These are phyloP conservation scores for Montipora efflorescens DNA, from an alignment of 64 coral and sea anemone species.

Conservation along the genomic window DNA sequence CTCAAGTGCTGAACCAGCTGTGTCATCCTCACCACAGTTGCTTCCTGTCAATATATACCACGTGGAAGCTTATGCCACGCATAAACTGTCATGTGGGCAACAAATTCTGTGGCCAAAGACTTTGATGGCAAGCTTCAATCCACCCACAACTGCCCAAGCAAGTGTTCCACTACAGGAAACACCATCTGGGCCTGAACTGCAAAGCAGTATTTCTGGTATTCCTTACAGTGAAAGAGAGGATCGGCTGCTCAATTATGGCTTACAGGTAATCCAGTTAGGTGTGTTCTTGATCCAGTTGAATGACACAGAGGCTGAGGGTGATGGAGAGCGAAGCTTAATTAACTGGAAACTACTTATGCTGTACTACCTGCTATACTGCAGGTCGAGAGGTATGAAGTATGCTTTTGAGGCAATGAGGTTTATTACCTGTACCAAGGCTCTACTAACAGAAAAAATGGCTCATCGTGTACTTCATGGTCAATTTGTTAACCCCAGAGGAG, in stretches of 20 bases:
- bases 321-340: slow-evolving; percentile 53
- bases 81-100: neutral
- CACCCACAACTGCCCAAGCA: neutral
- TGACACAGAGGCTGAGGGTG: slow-evolving; percentile 70
- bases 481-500: slow-evolving; percentile 25
- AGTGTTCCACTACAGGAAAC: neutral
- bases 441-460: slow-evolving; percentile 23
- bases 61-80: neutral
- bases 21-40: too few species aligned
- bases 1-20: too few species aligned
- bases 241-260: slow-evolving; percentile 60
- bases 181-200: neutral
- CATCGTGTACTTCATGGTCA: slow-evolving; percentile 58
- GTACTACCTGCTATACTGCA: slow-evolving; percentile 34
- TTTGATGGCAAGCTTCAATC: too few species aligned
- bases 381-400: slow-evolving; percentile 69
- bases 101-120: neutral
- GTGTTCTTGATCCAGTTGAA: slow-evolving; percentile 69
- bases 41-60: too few species aligned
- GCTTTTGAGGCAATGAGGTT: slow-evolving; percentile 62
- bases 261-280: slow-evolving; percentile 66
- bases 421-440: slow-evolving; percentile 44
- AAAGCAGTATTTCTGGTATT: slow-evolving; percentile 4
- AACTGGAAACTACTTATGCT: slow-evolving; percentile 83
- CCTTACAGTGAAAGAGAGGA: slow-evolving; percentile 28